phyloP scores from a whole-genome alignment of 2,888 invertebrate species.

The Diplolepis rosae region DNA sequence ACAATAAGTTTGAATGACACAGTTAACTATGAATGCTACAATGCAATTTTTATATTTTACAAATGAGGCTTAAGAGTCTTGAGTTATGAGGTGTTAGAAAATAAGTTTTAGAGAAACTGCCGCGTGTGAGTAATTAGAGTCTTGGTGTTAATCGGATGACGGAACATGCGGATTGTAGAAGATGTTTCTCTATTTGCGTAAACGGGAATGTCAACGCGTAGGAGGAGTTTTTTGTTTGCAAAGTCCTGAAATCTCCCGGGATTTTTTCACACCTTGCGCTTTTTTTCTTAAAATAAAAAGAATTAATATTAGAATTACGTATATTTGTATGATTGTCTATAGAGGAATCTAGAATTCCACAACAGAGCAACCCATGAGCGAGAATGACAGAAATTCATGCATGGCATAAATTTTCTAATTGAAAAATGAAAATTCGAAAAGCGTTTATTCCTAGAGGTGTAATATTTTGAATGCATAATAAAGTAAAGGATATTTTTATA shows the following conservation, averaged over 20 bases:
- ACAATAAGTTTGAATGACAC: too few relatives aligned
- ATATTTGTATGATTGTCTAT: not conserved
- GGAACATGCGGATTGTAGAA: conserved; percentile 54
- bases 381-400: too few relatives aligned
- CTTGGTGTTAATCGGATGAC: conserved; percentile 65
- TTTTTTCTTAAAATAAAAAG: conserved; percentile 8
- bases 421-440: too few relatives aligned
- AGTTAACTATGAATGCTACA: too few relatives aligned
- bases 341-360: not conserved
- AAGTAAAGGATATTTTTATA: not conserved
- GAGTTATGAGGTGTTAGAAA: not conserved
- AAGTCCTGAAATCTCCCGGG: conserved; percentile 10
- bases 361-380: too few relatives aligned
- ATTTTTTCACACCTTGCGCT: conserved; percentile 13
- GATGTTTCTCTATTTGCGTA: conserved; percentile 16
- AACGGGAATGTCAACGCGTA: conserved; percentile 25
- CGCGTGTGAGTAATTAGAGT: conserved; percentile 61
- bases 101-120: conserved; percentile 8
- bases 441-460: too few relatives aligned
- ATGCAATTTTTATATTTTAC: too few relatives aligned
- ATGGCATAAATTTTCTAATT: too few relatives aligned
- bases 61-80: not conserved
- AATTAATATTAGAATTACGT: not conserved
- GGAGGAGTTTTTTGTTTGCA: conserved; percentile 23
- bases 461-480: not conserved